Percentiles rank a stretch among this genome's conserved stretches.
These are phyloP conservation scores for Pediacus dermestoides DNA, from an alignment of 2,888 invertebrate species.

Conservation along the genomic window DNA sequence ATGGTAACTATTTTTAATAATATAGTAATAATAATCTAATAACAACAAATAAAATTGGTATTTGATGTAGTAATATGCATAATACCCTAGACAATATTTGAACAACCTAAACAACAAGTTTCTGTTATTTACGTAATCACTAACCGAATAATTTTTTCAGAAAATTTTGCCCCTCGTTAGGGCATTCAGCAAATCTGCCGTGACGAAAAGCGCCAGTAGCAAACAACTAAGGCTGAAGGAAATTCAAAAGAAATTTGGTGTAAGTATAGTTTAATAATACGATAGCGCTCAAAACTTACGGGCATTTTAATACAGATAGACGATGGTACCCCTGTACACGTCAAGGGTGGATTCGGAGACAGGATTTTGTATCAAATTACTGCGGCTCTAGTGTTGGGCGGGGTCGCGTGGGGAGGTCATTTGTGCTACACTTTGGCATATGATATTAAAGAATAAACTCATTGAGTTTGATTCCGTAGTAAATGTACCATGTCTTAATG, in stretches of 20 bases:
- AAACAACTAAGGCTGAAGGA: conserved; percentile 23
- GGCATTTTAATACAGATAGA: conserved; percentile 49
- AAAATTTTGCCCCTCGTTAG: conserved; percentile 19
- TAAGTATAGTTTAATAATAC: conserved; percentile 13
- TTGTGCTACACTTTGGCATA: conserved; percentile 35
- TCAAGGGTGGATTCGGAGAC: conserved; percentile 59
- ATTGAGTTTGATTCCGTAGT: background rate
- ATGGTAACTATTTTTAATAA: conserved; percentile 7
- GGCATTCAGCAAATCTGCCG: conserved; percentile 21
- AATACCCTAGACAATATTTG: too few relatives aligned
- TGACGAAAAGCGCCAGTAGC: conserved; percentile 8
- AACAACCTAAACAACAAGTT: conserved; percentile 4
- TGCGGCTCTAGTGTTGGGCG: conserved; percentile 41
- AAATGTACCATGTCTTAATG: background rate
- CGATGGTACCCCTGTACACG: conserved; percentile 57
- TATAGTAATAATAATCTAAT: background rate
- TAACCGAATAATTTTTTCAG: conserved; percentile 11
- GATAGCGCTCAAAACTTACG: background rate
- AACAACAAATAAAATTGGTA: too few relatives aligned
- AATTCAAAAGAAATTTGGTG: conserved; percentile 29
- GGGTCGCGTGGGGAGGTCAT: conserved; percentile 40
- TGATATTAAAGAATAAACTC: conserved; percentile 28
- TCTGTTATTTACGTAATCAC: conserved; percentile 13
- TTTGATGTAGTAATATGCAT: too few relatives aligned
- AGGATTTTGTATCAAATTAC: conserved; percentile 50